phyloP scores from a whole-genome alignment of 1,140 invertebrate genomes.

The Drosophila parabipectinata region DNA sequence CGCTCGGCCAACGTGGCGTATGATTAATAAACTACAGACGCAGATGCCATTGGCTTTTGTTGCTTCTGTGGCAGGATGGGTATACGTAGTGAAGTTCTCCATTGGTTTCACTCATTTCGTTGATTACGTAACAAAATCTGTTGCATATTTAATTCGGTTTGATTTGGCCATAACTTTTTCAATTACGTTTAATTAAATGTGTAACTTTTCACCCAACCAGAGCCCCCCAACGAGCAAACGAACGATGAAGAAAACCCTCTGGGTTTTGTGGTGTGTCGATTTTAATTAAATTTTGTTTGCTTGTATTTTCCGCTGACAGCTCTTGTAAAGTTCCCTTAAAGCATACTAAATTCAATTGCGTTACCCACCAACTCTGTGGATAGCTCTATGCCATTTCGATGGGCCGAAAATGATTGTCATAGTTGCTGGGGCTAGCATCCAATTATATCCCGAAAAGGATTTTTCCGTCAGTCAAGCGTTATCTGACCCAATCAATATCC shows the following conservation, averaged over 20 bases:
- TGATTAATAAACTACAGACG: slow-evolving; percentile 65
- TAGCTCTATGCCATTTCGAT: background rate
- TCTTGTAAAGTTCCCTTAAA: slow-evolving; percentile 14
- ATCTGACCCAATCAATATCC: slow-evolving; percentile 47
- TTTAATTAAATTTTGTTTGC: slow-evolving; percentile 66
- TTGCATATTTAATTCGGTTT: slow-evolving; percentile 78
- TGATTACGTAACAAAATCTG: slow-evolving; percentile 67
- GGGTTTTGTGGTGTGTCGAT: slow-evolving; percentile 28
- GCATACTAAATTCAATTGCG: slow-evolving; percentile 12
- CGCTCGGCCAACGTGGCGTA: slow-evolving; percentile 35
- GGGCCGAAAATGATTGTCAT: slow-evolving; percentile 31
- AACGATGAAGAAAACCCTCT: slow-evolving; percentile 15
- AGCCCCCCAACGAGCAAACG: background rate
- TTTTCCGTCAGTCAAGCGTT: slow-evolving; percentile 37
- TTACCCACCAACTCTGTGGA: background rate
- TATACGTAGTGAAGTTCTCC: slow-evolving; percentile 9
- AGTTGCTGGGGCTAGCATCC: slow-evolving; percentile 32
- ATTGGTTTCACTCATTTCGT: slow-evolving; percentile 40
- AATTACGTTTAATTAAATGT: slow-evolving; percentile 80
- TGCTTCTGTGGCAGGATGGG: slow-evolving; percentile 15
- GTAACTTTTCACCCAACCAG: slow-evolving; percentile 39
- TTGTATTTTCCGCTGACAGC: slow-evolving; percentile 41
- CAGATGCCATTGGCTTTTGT: slow-evolving; percentile 20
- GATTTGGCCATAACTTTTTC: slow-evolving; percentile 76
- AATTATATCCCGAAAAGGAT: slow-evolving; percentile 43